Evolutionary conservation across 92 coral and sea anemone species (phyloP), one percentile per base, ranked within the genome.

Genomic region (Porites lobata): DNA sequence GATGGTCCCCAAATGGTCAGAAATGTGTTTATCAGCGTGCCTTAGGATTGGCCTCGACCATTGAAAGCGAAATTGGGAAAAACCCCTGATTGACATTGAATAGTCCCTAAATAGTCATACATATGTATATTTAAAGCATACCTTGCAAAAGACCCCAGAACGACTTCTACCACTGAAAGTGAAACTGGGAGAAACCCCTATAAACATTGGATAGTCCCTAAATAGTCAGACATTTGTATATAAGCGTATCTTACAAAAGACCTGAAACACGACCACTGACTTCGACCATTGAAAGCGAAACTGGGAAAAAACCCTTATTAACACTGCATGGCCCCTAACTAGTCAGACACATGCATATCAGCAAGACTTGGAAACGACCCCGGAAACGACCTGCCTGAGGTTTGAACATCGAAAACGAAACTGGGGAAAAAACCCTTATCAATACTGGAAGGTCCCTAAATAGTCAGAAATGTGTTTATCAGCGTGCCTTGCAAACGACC

Each of bases 201-300:
- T 70, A 70, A 32, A 70, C 75, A 70, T 1, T 43, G 75, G 75
- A 70, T 70, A 70, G 75, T 38, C 22, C 75, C 54, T 38, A 43
- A 70, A 38, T 12, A 70, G 56, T 70, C 56, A 6, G 19, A 70
- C 75, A 38, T 70, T 26, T 70, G 75, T 14, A 72, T 72, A 70
- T 38, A 70, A 70, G 15, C 54, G 52, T 70, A 38, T 70, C 75
- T 69, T 14, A 26, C 75, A 70, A 32, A 70, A 17, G 22, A 43
- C 75, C 75, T 12, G 74, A 69, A 19, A 29, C 74, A 0, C 74
- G 72, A 68, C 72, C 43, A 29, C 32, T 29, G 32, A 29, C 32
- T 29, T 29, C 32, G 32, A 29, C 32, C 32, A 70, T 38, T 26
- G 56, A 43, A 70, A 70, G 54, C 17, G 8, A 70, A 70, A 70